These are phyloP conservation scores for Cisticola juncidis DNA, from an alignment of 2,113 vertebrate genomes.

Conservation along the genomic window DNA sequence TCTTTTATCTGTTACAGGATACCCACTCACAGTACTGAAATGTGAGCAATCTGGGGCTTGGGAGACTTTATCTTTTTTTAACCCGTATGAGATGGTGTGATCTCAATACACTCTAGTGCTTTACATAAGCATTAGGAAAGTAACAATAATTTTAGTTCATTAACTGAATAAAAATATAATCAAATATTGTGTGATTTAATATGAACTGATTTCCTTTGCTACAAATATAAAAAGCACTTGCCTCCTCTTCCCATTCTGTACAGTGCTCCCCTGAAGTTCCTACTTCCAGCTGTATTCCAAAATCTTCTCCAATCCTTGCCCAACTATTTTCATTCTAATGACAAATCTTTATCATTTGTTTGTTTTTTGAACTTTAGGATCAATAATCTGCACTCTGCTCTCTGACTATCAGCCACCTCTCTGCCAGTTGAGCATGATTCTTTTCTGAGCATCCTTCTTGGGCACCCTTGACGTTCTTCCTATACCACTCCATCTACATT, in stretches of 20 bases:
- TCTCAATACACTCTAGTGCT: neutral
- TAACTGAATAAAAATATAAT: neutral
- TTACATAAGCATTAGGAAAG: neutral
- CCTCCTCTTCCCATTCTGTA: neutral
- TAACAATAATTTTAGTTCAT: neutral
- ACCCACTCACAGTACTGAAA: neutral
- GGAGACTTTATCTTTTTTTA: neutral
- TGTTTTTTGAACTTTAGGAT: neutral
- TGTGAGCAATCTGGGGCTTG: neutral
- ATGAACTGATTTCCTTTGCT: neutral
- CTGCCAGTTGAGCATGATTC: neutral
- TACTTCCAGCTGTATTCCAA: neutral
- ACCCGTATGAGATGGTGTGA: neutral
- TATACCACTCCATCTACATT: neutral
- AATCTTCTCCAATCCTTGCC: neutral
- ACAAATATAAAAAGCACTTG: neutral
- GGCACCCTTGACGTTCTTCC: neutral
- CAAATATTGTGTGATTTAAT: neutral
- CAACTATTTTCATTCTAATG: neutral
- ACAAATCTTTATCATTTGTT: neutral
- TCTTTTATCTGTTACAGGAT: neutral
- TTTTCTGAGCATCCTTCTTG: neutral
- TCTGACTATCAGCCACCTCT: neutral
- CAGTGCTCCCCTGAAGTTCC: neutral
- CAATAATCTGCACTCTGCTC: neutral